Evolutionary conservation across 1,140 invertebrate genomes (phyloP).

Genomic region (Heliconius nattereri): DNA sequence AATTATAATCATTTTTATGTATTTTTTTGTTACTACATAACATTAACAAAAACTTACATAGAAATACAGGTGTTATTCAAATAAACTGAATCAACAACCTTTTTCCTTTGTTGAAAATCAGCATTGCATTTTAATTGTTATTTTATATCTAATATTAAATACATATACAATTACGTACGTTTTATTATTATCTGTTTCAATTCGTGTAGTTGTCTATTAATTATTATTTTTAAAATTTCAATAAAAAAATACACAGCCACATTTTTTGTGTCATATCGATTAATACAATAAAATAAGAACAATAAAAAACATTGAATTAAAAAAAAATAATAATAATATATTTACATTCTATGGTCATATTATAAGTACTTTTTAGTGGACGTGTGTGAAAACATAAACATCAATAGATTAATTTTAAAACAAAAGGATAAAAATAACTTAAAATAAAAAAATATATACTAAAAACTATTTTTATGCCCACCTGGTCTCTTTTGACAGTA

Average conservation of each 20-base stretch:
- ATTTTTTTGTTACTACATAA: no score
- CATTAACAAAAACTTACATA: no score
- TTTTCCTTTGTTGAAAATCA: background rate
- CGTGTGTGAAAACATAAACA: background rate
- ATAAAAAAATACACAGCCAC: slow-evolving; percentile 12
- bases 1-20: no score
- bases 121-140: background rate
- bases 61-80: background rate
- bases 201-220: background rate
- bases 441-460: background rate
- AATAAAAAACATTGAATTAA: background rate
- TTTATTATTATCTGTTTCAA: slow-evolving; percentile 9
- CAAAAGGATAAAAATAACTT: background rate
- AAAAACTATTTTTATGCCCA: background rate
- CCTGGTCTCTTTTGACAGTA: no score
- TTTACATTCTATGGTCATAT: background rate
- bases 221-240: background rate
- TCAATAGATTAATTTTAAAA: background rate
- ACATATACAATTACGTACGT: background rate
- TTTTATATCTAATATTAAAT: background rate
- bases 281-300: background rate
- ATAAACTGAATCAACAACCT: background rate
- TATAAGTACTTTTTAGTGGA: slow-evolving; percentile 13
- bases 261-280: background rate
- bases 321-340: background rate